phyloP scores from a whole-genome alignment of 2,797 vertebrate genomes.

The Clarias pachynema region DNA sequence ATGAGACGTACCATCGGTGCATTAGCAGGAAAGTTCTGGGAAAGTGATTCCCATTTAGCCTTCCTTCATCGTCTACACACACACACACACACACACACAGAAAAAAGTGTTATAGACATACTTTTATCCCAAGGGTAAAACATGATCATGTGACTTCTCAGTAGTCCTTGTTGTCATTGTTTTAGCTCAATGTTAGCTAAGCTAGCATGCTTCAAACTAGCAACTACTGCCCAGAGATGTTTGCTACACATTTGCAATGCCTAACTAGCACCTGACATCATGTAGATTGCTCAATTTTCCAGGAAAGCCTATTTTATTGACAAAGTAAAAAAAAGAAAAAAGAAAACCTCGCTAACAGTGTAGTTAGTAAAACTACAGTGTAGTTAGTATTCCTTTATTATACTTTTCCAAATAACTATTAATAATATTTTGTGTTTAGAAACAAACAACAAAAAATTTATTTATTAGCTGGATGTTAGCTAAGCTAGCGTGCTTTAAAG shows the following conservation, averaged over 20 bases:
- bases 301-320: background rate
- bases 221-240: background rate
- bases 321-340: background rate
- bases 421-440: too few species aligned
- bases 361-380: background rate
- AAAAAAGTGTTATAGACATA: background rate
- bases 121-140: background rate
- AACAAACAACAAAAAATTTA: too few species aligned
- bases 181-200: background rate
- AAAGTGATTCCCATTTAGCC: constrained; percentile 76
- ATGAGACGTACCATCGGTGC: constrained; percentile 95
- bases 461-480: background rate
- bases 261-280: background rate
- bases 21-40: constrained; percentile 92
- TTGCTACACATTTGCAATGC: background rate
- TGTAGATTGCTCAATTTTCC: background rate
- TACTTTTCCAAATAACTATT: too few species aligned
- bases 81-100: constrained; percentile 17
- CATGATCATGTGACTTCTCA: background rate
- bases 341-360: background rate
- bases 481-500: background rate
- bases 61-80: constrained; percentile 83
- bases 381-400: background rate
- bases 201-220: background rate
- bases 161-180: background rate